These are phyloP conservation scores for Portunus trituberculatus DNA, from an alignment of 1,140 invertebrate species.

Conservation along the genomic window DNA sequence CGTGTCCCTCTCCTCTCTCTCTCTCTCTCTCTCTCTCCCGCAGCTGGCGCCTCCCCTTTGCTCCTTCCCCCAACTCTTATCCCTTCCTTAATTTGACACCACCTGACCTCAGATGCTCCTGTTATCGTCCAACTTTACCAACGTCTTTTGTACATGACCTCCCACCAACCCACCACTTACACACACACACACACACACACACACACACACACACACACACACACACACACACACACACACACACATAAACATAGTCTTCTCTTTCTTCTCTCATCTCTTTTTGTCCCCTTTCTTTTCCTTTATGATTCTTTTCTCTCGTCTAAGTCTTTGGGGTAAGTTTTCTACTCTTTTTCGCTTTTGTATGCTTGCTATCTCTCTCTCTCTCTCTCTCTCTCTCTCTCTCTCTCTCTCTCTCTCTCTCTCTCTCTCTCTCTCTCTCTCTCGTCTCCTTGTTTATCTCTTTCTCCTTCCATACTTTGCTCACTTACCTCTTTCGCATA, in stretches of 20 bases:
- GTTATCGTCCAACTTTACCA: not conserved
- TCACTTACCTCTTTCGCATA: too few species aligned
- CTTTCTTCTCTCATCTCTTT: not conserved
- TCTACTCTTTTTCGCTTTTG: too few species aligned
- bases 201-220: too few species aligned
- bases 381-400: not conserved
- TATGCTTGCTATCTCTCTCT: too few species aligned
- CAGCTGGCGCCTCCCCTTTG: not conserved
- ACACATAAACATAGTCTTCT: not conserved
- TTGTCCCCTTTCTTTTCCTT: too few species aligned
- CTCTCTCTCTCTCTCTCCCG: not conserved
- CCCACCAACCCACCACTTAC: too few species aligned
- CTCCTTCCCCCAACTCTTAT: not conserved
- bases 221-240: too few species aligned
- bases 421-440: conserved; percentile 16
- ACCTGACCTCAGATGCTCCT: not conserved
- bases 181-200: too few species aligned
- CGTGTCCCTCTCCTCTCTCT: too few species aligned
- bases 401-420: conserved; percentile 20
- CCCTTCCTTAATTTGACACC: not conserved
- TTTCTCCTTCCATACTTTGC: not conserved
- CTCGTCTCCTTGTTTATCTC: not conserved
- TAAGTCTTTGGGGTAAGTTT: too few species aligned
- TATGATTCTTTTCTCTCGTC: too few species aligned
- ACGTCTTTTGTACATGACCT: not conserved